phyloP scores from a whole-genome alignment of 2,888 invertebrate species.

The Drosophila dives region DNA sequence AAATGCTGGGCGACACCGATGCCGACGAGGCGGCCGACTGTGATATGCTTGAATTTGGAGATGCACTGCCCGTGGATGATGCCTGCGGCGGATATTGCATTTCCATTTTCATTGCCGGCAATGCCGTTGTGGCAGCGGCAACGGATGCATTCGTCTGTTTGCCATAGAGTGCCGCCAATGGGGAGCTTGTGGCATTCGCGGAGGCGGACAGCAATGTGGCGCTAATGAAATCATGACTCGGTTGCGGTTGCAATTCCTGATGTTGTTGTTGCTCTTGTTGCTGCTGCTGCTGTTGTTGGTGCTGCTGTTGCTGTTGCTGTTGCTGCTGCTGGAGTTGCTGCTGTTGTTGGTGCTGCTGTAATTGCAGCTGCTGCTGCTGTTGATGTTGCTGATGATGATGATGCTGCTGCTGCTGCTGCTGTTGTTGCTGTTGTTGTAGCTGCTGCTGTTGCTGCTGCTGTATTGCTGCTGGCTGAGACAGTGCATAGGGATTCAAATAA shows the following conservation, averaged over 20 bases:
- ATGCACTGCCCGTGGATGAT: slow-evolving; percentile 84
- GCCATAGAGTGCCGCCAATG: slow-evolving; percentile 42
- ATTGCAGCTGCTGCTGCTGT: slow-evolving; percentile 44
- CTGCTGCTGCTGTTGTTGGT: slow-evolving; percentile 38
- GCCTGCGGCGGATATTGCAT: slow-evolving; percentile 84
- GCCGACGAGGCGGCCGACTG: slow-evolving; percentile 83
- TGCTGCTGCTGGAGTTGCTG: slow-evolving; percentile 32
- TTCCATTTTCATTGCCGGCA: slow-evolving; percentile 79
- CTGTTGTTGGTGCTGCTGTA: slow-evolving; percentile 32
- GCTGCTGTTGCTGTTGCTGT: slow-evolving; percentile 41
- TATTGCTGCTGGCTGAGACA: slow-evolving; percentile 38
- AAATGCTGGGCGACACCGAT: slow-evolving; percentile 84
- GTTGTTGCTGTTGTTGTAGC: slow-evolving; percentile 37
- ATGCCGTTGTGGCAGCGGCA: slow-evolving; percentile 34
- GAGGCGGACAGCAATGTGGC: slow-evolving; percentile 58
- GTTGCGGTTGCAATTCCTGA: slow-evolving; percentile 39
- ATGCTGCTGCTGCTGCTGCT: slow-evolving; percentile 39
- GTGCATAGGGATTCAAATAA: slow-evolving; percentile 82
- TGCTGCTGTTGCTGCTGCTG: slow-evolving; percentile 57
- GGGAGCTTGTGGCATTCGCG: slow-evolving; percentile 37
- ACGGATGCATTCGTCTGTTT: slow-evolving; percentile 43
- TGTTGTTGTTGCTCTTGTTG: slow-evolving; percentile 40
- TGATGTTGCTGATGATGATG: slow-evolving; percentile 44
- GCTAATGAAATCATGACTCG: slow-evolving; percentile 68
- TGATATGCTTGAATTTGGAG: slow-evolving; percentile 82